These are phyloP conservation scores for Dipodomys merriami DNA, from an alignment of 2,113 vertebrate genomes.

Conservation along the genomic window DNA sequence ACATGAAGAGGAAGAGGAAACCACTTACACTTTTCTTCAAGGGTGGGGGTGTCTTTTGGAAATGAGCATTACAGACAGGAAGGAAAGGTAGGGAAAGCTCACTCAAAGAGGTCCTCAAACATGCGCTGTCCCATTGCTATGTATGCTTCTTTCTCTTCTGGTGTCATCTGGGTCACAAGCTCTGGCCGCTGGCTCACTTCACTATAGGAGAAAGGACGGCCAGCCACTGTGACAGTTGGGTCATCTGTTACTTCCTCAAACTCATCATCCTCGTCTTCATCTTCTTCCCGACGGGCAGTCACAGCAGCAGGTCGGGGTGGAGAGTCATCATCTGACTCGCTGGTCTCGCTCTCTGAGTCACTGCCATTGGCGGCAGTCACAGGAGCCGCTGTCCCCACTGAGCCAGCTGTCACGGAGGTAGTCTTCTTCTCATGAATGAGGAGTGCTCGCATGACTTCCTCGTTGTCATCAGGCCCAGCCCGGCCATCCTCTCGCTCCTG, in stretches of 20 bases:
- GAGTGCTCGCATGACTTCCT: constrained; percentile 98
- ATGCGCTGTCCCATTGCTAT: constrained; percentile 97
- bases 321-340: constrained; percentile 95
- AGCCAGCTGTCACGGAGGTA: constrained; percentile 78
- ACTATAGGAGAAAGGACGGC: constrained; percentile 90
- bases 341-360: constrained; percentile 98
- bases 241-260: constrained; percentile 96
- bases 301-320: constrained; percentile 76
- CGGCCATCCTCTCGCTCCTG: constrained; percentile 86
- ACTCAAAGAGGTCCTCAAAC: constrained; percentile 98
- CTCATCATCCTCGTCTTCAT: constrained; percentile 94
- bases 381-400: constrained; percentile 79
- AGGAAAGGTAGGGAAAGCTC: constrained; percentile 66
- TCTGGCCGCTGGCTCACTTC: constrained; percentile 96
- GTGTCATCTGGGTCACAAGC: constrained; percentile 96
- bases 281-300: constrained; percentile 73
- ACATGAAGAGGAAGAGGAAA: constrained; percentile 3
- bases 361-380: constrained; percentile 86
- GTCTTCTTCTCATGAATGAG: constrained; percentile 98
- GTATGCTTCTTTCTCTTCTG: constrained; percentile 97
- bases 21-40: constrained; percentile 55
- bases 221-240: constrained; percentile 92
- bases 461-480: constrained; percentile 90
- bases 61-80: constrained; percentile 42
- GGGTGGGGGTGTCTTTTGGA: constrained; percentile 66